phyloP scores from a whole-genome alignment of 2,888 invertebrate species.

The Serrognathus titanus region DNA sequence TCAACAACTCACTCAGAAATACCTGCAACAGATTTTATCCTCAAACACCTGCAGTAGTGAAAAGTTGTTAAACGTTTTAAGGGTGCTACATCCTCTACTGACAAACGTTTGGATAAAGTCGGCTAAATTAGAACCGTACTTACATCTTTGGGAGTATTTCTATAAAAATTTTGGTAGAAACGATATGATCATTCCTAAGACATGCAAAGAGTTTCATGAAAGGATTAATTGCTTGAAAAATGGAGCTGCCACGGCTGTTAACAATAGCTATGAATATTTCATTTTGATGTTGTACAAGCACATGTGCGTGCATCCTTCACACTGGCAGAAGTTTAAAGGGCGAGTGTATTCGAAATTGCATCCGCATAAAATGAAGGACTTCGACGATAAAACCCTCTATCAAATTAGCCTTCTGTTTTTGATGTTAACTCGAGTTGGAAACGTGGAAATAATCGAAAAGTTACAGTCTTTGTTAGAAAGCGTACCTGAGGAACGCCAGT shows the following conservation, averaged over 20 bases:
- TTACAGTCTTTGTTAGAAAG: conserved; percentile 34
- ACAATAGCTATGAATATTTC: conserved; percentile 41
- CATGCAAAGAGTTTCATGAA: conserved; percentile 29
- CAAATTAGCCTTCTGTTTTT: conserved; percentile 40
- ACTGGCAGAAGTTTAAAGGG: conserved; percentile 46
- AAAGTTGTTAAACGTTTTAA: conserved; percentile 31
- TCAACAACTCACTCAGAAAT: not conserved
- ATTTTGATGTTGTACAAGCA: conserved; percentile 38
- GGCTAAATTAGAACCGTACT: conserved; percentile 40
- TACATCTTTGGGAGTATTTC: conserved; percentile 44
- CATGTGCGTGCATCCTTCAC: conserved; percentile 37
- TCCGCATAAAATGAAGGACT: conserved; percentile 40
- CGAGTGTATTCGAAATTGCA: conserved; percentile 46
- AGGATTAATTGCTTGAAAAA: conserved; percentile 22
- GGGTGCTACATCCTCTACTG: conserved; percentile 34
- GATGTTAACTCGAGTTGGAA: conserved; percentile 32
- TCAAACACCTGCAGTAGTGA: conserved; percentile 23
- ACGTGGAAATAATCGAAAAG: conserved; percentile 40
- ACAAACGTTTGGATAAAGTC: conserved; percentile 37
- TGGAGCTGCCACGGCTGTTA: conserved; percentile 16
- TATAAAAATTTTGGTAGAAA: conserved; percentile 35
- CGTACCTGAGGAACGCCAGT: conserved; percentile 33
- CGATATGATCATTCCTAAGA: conserved; percentile 8
- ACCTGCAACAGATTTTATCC: conserved; percentile 36
- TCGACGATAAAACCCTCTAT: conserved; percentile 37